Conservation (phyloP, 2,113 vertebrate species). For the Oryzias celebensis region DNA sequence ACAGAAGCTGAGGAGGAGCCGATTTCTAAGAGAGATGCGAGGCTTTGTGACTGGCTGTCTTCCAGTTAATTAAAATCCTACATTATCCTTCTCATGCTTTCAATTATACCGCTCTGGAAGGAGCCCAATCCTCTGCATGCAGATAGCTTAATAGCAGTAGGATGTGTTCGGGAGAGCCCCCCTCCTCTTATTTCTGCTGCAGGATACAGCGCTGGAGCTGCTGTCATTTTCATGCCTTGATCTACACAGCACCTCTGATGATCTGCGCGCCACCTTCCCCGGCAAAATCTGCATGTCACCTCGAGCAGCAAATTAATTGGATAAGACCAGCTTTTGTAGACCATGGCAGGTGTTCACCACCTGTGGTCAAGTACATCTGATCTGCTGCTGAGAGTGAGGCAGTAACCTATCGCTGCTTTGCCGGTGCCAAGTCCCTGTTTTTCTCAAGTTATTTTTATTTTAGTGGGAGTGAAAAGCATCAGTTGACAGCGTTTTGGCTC, state of each 20-base stretch:
- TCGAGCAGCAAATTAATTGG: conserved; percentile 49
- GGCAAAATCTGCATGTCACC: conserved; percentile 31
- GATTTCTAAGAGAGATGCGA: conserved; percentile 67
- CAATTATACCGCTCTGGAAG: conserved; percentile 70
- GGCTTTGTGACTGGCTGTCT: conserved; percentile 61
- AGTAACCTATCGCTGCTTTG: conserved; percentile 7
- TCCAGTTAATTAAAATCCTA: conserved; percentile 75
- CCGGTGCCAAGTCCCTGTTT: conserved; percentile 26
- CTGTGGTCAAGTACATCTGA: conserved; percentile 39
- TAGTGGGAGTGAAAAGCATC: conserved; percentile 25
- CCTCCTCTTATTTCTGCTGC: conserved; percentile 23
- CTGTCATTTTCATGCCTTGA: conserved; percentile 43
- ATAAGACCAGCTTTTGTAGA: conserved; percentile 37
- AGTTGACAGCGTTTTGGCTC: conserved; percentile 51
- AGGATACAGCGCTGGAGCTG: conserved; percentile 41
- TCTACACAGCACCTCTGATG: conserved; percentile 27
- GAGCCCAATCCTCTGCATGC: conserved; percentile 50
- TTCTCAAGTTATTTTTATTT: conserved; percentile 35
- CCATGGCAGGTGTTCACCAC: conserved; percentile 54
- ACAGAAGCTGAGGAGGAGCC: conserved; percentile 64
- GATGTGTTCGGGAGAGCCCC: conserved; percentile 48
- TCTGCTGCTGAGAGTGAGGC: conserved; percentile 10
- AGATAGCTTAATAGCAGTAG: conserved; percentile 68
- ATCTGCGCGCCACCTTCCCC: conserved; percentile 4
- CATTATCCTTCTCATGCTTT: conserved; percentile 75